Conservation (phyloP, 2,797 vertebrate genomes). For the Pangasius macronema region DNA sequence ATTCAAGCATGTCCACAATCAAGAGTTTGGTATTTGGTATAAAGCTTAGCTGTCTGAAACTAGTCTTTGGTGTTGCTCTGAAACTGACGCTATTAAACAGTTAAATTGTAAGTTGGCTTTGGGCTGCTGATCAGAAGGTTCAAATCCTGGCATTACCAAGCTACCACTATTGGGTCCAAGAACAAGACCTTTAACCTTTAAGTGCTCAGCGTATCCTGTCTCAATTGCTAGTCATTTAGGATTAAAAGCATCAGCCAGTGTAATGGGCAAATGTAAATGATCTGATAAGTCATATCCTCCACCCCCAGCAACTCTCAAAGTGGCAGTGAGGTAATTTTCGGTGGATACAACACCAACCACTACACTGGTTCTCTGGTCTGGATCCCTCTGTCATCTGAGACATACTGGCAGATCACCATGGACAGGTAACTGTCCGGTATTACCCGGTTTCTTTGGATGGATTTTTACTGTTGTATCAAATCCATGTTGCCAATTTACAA, state of each 20-base stretch:
- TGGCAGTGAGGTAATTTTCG: slow-evolving; percentile 65
- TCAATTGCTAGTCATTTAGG: neutral
- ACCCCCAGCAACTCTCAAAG: slow-evolving; percentile 43
- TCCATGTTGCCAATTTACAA: neutral
- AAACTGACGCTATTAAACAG: neutral
- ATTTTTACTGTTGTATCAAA: neutral
- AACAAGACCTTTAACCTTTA: neutral
- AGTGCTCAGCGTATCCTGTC: neutral
- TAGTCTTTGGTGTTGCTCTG: neutral
- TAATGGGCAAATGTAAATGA: neutral
- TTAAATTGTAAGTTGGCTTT: neutral
- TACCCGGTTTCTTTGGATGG: neutral
- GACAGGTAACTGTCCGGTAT: slow-evolving; percentile 59
- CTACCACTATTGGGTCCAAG: neutral
- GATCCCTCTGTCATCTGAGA: slow-evolving; percentile 65
- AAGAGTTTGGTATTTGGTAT: neutral
- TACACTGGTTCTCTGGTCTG: slow-evolving; percentile 62
- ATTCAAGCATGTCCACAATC: neutral
- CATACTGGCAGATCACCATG: slow-evolving; percentile 69
- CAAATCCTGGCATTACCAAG: neutral
- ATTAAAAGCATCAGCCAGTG: neutral
- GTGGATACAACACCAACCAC: slow-evolving; percentile 59
- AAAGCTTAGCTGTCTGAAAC: neutral
- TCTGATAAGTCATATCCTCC: slow-evolving; percentile 23
- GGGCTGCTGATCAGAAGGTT: neutral